These are phyloP conservation scores for Parauchenoglanis ngamensis DNA, from an alignment of 2,797 vertebrate species.

Conservation along the genomic window DNA sequence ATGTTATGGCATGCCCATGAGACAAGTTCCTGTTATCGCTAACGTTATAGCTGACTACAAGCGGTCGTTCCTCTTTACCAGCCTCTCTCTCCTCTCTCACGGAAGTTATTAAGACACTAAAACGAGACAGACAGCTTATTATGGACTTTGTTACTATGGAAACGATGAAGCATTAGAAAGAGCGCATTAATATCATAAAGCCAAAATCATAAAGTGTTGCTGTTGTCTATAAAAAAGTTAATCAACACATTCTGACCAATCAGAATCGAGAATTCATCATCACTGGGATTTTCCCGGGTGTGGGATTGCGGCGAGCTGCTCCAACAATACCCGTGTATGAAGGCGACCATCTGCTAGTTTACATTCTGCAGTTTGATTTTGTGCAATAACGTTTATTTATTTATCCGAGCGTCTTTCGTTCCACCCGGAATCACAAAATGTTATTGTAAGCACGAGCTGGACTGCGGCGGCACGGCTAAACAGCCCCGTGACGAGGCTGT, in stretches of 20 bases:
- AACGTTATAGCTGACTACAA: neutral
- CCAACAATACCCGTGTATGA: neutral
- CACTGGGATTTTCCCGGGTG: neutral
- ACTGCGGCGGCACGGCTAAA: constrained; percentile 46
- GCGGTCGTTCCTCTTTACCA: neutral
- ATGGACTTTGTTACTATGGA: neutral
- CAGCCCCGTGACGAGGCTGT: constrained; percentile 50
- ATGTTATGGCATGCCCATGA: neutral
- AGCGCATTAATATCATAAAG: neutral
- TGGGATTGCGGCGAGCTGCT: neutral
- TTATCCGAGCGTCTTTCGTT: neutral
- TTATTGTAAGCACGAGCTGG: neutral
- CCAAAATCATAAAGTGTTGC: no score
- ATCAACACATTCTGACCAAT: neutral
- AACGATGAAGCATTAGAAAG: neutral
- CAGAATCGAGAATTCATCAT: neutral
- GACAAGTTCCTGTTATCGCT: neutral
- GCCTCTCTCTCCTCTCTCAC: neutral
- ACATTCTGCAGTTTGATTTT: neutral
- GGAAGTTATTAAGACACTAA: neutral
- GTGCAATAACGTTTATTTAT: neutral
- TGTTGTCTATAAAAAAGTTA: neutral
- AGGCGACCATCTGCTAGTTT: neutral
- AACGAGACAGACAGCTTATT: neutral
- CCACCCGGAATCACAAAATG: neutral